Evolutionary conservation across 2,797 vertebrate genomes (phyloP), one percentile per base, ranked within the genome.

Genomic region (Decapterus maruadsi): DNA sequence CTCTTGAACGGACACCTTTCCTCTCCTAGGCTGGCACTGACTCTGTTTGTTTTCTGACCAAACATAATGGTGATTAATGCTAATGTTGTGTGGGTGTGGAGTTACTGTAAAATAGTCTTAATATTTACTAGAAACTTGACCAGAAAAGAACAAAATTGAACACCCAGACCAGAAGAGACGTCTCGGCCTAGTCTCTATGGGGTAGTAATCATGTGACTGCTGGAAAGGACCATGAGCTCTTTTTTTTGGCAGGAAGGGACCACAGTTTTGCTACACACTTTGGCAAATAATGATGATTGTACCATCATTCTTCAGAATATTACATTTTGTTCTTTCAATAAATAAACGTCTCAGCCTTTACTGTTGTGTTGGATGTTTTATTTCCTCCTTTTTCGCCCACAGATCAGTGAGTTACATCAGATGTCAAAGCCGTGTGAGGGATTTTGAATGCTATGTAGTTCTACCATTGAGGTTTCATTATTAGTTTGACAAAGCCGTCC

Each of bases 291-390:
- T 57, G 11, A 75, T 57, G 45, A 65, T 34, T 85, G 59, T 74
- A 58, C 14, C n/a, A 40, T 75, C 81, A 87, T 90, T 87, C 80
- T 88, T 76, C 58, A 55, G 4, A 59, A 54, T 58, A 40, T 72
- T 53, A 40, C 36, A 20, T 62, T 77, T 59, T 70, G 45, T 20
- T 66, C 46, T 84, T 83, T 80, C 17, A 85, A 69, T 81, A 86
- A 90, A 91, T 71, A 78, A 79, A 76, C n/a, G 1, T 61, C 22
- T 81, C n/a, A n/a, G 19, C 59, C 60, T n/a, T 31, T 9, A 11
- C 1, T 3, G 6, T 16, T 54, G 20, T 65, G 12, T 56, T 20
- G 3, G 19, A 51, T 60, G 7, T 62, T n/a, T 20, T 45, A 67
- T 77, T 4, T 31, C 10, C 4, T 36, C 6, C 61, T 34, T 67